Base-by-base conservation (phyloP, 2,888 invertebrate species). In the Euzetes globulus region DNA sequence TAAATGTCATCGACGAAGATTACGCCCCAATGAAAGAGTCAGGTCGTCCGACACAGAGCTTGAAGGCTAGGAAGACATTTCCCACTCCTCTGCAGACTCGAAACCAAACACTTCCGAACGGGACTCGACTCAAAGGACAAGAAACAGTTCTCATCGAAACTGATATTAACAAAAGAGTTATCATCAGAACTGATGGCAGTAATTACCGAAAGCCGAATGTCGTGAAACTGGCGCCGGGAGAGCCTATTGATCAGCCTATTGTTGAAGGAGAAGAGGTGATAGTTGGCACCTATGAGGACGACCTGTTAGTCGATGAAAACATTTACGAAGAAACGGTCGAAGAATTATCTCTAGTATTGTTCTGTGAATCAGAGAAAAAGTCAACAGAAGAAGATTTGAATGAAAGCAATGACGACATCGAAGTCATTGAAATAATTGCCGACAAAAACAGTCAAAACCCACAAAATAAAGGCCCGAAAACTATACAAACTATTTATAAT, bases 241-340 rank as follows among this genome's bases (percentile, higher is more conserved):
- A 68, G 37, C 68, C 68, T 5, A 13, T 19, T 4, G 68, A 19
- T 11, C 0, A 22, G 5, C 45, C 45, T 1, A 68, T 45, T 45
- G 22, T 68, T 41, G 68, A 17, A 0, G 68, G 37, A 41, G 68
- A 37, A 6, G 68, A 68, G 37, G 45, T 37, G 11, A 68, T 68
- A 22, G 68, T 68, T 5, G 68, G 68, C 27, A 68, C 68, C 5
- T 68, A 68, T 68, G 45, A 68, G 15, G 68, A 19, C 17, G 25
- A 37, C 19, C 41, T 41, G 7, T 13, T 41, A 4, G 5, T 5
- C 1, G 45, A 68, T 11, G 41, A 68, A 41, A 19, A 15, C 9
- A 22, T 22, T 68, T 37, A 1, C 22, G 68, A 68, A 19, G 68
- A 68, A 1, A 13, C 45, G 1, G 17, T 45, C 37, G 68, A 68